phyloP scores from a whole-genome alignment of 2,797 vertebrate species.

The Pipistrellus nathusii region DNA sequence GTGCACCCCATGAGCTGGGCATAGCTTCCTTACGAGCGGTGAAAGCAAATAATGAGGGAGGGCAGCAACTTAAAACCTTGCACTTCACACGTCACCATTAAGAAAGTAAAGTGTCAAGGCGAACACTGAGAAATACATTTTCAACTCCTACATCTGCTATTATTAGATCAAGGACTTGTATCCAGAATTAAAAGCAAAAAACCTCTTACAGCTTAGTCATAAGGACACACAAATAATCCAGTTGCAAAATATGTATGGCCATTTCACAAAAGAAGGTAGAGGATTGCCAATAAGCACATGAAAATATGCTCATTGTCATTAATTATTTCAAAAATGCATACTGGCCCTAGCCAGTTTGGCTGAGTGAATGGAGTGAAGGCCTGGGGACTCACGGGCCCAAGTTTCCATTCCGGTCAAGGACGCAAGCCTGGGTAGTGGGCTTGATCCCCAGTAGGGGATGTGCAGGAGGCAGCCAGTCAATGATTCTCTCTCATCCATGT shows the following conservation, averaged over 20 bases:
- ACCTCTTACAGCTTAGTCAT: neutral
- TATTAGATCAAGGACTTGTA: neutral
- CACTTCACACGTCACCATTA: constrained; percentile 10
- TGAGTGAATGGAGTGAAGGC: no score
- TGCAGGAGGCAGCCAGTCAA: no score
- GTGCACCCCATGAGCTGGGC: neutral
- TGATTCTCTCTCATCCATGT: no score
- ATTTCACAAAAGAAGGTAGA: neutral
- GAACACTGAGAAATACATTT: neutral
- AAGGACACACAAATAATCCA: neutral
- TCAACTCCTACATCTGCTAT: neutral
- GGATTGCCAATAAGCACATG: neutral
- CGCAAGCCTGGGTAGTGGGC: no score
- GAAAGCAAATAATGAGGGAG: neutral
- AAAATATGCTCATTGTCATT: neutral
- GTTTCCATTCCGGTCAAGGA: no score
- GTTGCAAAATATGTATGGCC: neutral
- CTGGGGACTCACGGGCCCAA: no score
- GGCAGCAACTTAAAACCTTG: neutral
- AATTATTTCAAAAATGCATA: neutral
- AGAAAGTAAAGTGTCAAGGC: constrained; percentile 20
- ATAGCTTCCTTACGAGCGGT: neutral
- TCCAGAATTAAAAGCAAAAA: neutral
- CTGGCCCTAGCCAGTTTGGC: no score
- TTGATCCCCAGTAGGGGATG: no score